A percentile compares a stretch with the other conserved stretches of the same genome.
Evolutionary conservation across 1,140 invertebrate species (phyloP).

Genomic region (Ditylenchus dipsaci): DNA sequence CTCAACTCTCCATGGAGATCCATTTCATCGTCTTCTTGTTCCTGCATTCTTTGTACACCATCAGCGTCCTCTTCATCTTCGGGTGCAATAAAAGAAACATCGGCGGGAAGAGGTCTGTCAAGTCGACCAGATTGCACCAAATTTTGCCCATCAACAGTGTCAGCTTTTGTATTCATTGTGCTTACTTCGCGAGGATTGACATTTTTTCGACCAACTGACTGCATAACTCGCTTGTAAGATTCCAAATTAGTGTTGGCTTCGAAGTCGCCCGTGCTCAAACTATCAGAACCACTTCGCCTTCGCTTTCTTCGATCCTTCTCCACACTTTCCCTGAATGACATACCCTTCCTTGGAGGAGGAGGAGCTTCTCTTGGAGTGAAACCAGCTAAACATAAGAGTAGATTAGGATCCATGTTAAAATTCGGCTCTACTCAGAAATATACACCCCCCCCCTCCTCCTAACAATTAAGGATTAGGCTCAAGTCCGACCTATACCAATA

Average conservation of each 20-base stretch:
- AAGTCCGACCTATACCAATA: no score
- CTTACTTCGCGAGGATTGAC: neutral
- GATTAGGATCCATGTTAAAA: neutral
- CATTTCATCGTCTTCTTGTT: no score
- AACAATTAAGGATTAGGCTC: no score
- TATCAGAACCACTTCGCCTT: neutral
- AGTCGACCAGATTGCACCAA: neutral
- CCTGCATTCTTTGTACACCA: neutral
- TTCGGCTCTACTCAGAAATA: no score
- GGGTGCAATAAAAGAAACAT: neutral
- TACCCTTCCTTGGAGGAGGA: neutral
- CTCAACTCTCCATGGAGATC: neutral
- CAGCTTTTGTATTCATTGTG: neutral
- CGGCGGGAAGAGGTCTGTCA: neutral
- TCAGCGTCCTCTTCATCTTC: neutral
- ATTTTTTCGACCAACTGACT: neutral
- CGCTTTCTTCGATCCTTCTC: neutral
- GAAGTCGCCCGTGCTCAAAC: neutral
- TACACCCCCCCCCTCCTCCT: no score
- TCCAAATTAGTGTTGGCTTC: constrained; percentile 1
- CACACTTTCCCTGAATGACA: neutral
- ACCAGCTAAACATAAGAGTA: neutral
- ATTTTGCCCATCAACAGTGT: neutral
- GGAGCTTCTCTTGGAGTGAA: neutral
- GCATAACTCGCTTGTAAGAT: neutral